Evolutionary conservation across 2,888 invertebrate genomes (phyloP).

Genomic region (Cyrtodaria siliqua): DNA sequence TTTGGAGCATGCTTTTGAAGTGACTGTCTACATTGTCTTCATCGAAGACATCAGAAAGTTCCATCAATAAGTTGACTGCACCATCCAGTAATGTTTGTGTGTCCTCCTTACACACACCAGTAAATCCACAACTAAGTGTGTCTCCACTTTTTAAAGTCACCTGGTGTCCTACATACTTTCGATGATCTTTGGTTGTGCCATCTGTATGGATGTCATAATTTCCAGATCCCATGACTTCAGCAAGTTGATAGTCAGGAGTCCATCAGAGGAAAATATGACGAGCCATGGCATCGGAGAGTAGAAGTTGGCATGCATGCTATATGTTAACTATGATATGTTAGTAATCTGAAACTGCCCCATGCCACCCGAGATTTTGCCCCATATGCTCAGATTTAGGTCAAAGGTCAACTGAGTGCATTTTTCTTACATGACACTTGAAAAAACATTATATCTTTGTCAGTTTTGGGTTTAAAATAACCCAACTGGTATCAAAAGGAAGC

Average conservation of each 20-base stretch:
- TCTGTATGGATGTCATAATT: too few relatives aligned
- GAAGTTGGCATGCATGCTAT: background rate
- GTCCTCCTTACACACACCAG: too few relatives aligned
- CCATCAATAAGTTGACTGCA: too few relatives aligned
- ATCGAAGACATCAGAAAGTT: too few relatives aligned
- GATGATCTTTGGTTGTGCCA: too few relatives aligned
- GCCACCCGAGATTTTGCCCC: background rate
- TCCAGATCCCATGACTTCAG: too few relatives aligned
- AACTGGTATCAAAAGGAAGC: background rate
- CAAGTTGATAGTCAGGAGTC: background rate
- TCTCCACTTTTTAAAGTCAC: too few relatives aligned
- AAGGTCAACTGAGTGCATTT: background rate
- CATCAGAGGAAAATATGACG: background rate
- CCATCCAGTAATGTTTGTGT: too few relatives aligned
- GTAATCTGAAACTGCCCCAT: background rate
- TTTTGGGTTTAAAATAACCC: background rate
- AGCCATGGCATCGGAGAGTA: constrained; percentile 1
- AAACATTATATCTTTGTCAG: background rate
- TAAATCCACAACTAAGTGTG: too few relatives aligned
- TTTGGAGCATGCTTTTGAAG: too few relatives aligned
- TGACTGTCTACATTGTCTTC: too few relatives aligned
- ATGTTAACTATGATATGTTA: background rate
- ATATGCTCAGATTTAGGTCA: background rate
- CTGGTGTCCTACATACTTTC: too few relatives aligned
- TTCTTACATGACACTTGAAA: background rate